phyloP scores from a whole-genome alignment of 1,140 invertebrate species.

The Lethrus apterus region DNA sequence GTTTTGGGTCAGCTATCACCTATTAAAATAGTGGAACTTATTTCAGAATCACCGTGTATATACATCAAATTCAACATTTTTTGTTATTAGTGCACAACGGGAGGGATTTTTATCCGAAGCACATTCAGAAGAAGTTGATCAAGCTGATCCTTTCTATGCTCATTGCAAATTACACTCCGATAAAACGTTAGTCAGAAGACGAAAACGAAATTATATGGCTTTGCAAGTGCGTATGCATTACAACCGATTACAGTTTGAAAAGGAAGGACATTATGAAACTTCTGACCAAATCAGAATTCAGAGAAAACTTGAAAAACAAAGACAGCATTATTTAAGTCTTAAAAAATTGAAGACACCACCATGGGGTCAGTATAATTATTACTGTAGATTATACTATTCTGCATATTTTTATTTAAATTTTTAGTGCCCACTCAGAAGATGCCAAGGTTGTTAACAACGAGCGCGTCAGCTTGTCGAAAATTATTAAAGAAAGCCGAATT shows the following conservation, averaged over 20 bases:
- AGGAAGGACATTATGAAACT: slow-evolving; percentile 47
- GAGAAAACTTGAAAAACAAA: slow-evolving; percentile 68
- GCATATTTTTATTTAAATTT: slow-evolving; percentile 15
- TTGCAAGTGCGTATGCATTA: slow-evolving; percentile 74
- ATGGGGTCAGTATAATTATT: slow-evolving; percentile 59
- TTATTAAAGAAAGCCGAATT: slow-evolving; percentile 81
- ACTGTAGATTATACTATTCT: neutral
- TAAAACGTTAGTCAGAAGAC: slow-evolving; percentile 66
- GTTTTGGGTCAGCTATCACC: too few species aligned
- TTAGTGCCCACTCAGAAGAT: slow-evolving; percentile 89
- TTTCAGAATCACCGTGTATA: too few species aligned
- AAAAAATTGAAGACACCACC: slow-evolving; percentile 70
- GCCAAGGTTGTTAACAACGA: slow-evolving; percentile 81
- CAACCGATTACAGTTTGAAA: slow-evolving; percentile 49
- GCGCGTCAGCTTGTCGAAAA: slow-evolving; percentile 78
- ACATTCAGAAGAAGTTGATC: slow-evolving; percentile 85
- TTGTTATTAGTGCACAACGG: slow-evolving; percentile 76
- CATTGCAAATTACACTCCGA: slow-evolving; percentile 91
- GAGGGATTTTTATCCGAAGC: slow-evolving; percentile 89
- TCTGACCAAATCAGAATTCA: slow-evolving; percentile 68
- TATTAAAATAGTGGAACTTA: too few species aligned
- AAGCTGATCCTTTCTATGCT: slow-evolving; percentile 95
- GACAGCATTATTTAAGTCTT: slow-evolving; percentile 63
- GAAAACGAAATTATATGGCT: slow-evolving; percentile 83
- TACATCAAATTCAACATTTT: too few species aligned